Base-by-base conservation (phyloP, 2,888 invertebrate species). In the Herminia tarsipennalis region DNA sequence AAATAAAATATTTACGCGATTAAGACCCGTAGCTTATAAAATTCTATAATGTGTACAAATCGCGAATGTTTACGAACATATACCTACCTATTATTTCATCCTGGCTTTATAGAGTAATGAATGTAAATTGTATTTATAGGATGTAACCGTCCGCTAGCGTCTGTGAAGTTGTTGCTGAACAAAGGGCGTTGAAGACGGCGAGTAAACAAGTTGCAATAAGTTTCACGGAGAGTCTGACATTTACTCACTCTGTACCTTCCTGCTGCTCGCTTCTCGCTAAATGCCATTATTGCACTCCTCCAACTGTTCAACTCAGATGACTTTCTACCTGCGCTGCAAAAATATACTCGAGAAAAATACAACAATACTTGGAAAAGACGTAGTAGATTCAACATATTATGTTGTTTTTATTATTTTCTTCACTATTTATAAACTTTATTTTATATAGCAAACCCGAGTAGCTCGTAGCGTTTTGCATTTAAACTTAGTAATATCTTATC, bases 171-270 rank as follows among this genome's bases (percentile, higher is more conserved):
- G 73, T 57, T 62, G 56, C 67, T 52, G 81, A 85, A 87, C 86
- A 88, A 87, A 84, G 83, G 81, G 79, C 75, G 75, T 68, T 54
- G 74, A 79, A 81, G 83, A 78, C 80, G 73, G 71, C 70, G 74
- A 76, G 82, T 87, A 88, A 88, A 88, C 87, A 88, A 86, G 83
- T 86, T 88, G 84, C 82, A 81, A 83, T 83, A 85, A 87, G 86
- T 86, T 88, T 78, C 70, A 66, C 81, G 66, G 73, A 64, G 66
- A 67, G 72, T 49, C 70, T 77, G 80, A 75, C 78, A 72, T 78
- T 70, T 65, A 64, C 72, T 76, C 72, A 69, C 67, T 67, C 66
- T 49, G 58, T 49, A 60, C 62, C 64, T 63, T 48, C 46, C 49
- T 54, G 49, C 59, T 64, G 62, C 60, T 62, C 55, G 63, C 50